Percentiles rank a stretch among this genome's conserved stretches.
phyloP scores from a whole-genome alignment of 2,113 vertebrate species.

The Nerophis ophidion region DNA sequence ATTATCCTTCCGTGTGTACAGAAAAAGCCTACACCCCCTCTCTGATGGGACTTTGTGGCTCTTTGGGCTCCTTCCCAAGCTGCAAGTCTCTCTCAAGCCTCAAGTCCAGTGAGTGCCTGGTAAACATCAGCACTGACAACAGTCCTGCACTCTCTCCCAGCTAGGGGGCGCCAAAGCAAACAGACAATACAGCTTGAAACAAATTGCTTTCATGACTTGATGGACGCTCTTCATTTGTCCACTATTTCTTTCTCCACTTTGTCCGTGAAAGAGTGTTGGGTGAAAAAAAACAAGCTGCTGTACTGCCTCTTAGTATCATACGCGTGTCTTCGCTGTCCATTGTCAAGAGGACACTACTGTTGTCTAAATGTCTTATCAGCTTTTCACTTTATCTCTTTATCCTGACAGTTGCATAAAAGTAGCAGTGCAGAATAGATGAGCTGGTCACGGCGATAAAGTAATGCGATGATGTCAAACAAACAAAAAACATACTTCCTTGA shows the following conservation, averaged over 20 bases:
- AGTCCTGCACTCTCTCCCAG: conserved; percentile 89
- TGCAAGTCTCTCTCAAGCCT: conserved; percentile 93
- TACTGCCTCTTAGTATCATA: conserved; percentile 43
- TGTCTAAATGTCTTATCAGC: not conserved
- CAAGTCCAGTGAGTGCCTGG: conserved; percentile 97
- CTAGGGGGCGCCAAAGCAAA: conserved; percentile 69
- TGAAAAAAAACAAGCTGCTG: conserved; percentile 49
- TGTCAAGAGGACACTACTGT: not conserved
- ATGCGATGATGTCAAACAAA: not conserved
- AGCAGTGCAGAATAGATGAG: conserved; percentile 23
- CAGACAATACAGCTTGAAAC: conserved; percentile 35
- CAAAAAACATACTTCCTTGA: not conserved
- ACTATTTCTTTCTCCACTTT: conserved; percentile 38
- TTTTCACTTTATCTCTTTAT: conserved; percentile 19
- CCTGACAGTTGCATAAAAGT: conserved; percentile 19
- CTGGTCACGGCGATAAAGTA: conserved; percentile 12
- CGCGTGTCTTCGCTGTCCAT: not conserved
- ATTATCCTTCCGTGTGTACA: conserved; percentile 37
- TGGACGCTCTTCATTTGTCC: conserved; percentile 17
- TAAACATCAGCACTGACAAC: conserved; percentile 90
- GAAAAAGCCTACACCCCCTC: conserved; percentile 94
- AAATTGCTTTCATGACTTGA: not conserved
- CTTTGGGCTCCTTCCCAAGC: conserved; percentile 90
- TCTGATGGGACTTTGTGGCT: conserved; percentile 92
- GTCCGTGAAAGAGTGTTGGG: conserved; percentile 31